Evolutionary conservation across 2,113 vertebrate species (phyloP).

Genomic region (Nerophis lumbriciformis): DNA sequence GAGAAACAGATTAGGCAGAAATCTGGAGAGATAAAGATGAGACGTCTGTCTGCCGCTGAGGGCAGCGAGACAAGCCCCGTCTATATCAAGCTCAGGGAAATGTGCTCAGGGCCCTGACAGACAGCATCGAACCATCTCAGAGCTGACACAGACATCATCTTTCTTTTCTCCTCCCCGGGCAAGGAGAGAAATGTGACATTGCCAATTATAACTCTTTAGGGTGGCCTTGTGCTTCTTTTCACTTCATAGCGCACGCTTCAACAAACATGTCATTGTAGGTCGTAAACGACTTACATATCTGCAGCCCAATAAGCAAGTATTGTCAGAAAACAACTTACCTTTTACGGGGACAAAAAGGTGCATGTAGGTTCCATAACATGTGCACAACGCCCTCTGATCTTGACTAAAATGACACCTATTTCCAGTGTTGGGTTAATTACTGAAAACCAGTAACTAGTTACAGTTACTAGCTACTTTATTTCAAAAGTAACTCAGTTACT

Average conservation of each 20-base stretch:
- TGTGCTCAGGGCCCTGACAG: conserved; percentile 67
- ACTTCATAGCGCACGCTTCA: conserved; percentile 22
- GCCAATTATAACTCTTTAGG: conserved; percentile 57
- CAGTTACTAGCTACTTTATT: no score
- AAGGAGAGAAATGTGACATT: conserved; percentile 60
- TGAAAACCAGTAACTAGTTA: no score
- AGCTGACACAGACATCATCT: conserved; percentile 66
- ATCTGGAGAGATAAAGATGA: conserved; percentile 76
- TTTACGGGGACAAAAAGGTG: no score
- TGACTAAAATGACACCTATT: no score
- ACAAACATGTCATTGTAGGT: conserved; percentile 33
- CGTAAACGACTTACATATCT: no score
- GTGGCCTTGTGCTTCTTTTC: conserved; percentile 43
- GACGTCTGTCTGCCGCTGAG: conserved; percentile 69
- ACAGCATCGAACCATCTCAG: conserved; percentile 63
- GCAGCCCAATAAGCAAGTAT: no score
- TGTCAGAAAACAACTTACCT: no score
- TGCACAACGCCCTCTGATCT: no score
- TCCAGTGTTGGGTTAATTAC: no score
- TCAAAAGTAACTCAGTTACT: no score
- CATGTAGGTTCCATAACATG: no score
- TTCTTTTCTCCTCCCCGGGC: conserved; percentile 57
- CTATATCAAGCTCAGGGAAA: conserved; percentile 66
- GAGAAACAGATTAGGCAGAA: conserved; percentile 74
- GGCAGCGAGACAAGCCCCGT: conserved; percentile 67